phyloP scores from a whole-genome alignment of 2,797 vertebrate genomes.

The Ispidina picta region DNA sequence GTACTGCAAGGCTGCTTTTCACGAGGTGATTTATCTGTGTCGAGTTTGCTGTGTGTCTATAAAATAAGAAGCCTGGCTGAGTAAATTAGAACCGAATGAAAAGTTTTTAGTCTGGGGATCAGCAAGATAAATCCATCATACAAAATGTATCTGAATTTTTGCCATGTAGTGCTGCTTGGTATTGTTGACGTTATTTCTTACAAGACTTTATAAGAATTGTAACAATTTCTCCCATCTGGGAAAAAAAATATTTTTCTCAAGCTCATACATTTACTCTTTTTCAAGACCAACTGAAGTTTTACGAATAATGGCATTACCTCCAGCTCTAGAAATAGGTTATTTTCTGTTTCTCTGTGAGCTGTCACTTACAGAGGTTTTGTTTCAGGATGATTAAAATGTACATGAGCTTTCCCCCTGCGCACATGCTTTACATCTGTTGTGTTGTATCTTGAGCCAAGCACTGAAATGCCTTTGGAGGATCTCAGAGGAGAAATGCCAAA shows the following conservation, averaged over 20 bases:
- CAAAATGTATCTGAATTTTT: constrained; percentile 11
- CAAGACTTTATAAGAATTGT: background rate
- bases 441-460: background rate
- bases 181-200: background rate
- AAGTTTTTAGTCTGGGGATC: constrained; percentile 11
- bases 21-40: constrained; percentile 25
- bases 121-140: constrained; percentile 7
- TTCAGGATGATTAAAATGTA: background rate
- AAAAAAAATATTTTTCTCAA: background rate
- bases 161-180: background rate
- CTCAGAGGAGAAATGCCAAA: background rate
- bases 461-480: background rate
- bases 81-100: constrained; percentile 7
- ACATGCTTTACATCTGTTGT: background rate
- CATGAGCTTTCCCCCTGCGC: background rate
- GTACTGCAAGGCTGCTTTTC: background rate
- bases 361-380: background rate
- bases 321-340: background rate
- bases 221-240: background rate
- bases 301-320: background rate
- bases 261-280: background rate
- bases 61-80: background rate
- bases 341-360: background rate
- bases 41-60: background rate
- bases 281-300: background rate